Conservation (phyloP, 2,888 invertebrate genomes). For the Pachydiplax longipennis region DNA sequence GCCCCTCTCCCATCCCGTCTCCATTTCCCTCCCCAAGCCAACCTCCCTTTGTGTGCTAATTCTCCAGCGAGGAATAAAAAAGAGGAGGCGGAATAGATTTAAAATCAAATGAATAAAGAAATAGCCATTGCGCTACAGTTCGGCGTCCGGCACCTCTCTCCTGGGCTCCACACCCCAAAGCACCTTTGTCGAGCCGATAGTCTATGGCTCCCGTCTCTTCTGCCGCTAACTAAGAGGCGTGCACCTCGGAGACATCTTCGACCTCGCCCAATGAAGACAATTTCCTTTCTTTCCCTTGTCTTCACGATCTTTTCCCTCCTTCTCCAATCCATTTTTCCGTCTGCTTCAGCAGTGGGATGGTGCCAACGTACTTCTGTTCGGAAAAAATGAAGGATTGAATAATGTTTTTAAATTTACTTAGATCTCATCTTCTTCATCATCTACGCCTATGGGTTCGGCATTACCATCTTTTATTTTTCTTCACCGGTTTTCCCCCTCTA, state of each 20-base stretch:
- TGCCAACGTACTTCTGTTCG: too few species aligned
- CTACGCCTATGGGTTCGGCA: too few species aligned
- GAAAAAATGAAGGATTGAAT: too few species aligned
- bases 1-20: neutral
- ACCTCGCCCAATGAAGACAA: neutral
- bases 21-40: neutral
- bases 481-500: too few species aligned
- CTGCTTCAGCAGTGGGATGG: neutral
- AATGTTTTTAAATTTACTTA: too few species aligned
- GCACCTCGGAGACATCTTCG: neutral
- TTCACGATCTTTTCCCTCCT: neutral
- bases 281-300: neutral
- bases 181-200: conserved; percentile 32
- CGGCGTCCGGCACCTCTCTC: conserved; percentile 17
- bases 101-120: conserved; percentile 45
- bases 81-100: conserved; percentile 40
- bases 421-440: too few species aligned
- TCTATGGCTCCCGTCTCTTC: conserved; percentile 25
- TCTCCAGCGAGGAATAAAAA: conserved; percentile 31
- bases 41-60: conserved; percentile 42
- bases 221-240: neutral
- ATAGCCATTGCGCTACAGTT: conserved; percentile 34
- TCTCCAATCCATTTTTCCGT: neutral
- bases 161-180: neutral
- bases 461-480: too few species aligned